Base-by-base conservation (phyloP, 2,797 vertebrate genomes). In the Oceanodroma leucorhoa region DNA sequence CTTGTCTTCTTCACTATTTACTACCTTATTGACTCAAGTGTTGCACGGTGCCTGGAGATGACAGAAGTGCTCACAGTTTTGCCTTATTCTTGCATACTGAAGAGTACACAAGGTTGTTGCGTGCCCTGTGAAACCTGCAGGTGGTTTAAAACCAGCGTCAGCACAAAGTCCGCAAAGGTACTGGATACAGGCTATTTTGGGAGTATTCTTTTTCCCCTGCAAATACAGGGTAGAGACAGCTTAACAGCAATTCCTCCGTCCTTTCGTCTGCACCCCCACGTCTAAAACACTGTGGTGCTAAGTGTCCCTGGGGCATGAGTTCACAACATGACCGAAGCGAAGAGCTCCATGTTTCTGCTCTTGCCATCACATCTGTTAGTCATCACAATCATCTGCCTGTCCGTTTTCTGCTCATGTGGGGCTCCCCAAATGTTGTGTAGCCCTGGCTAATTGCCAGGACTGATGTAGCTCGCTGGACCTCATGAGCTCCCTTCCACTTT, bases 41-140 rank as follows among this genome's bases (percentile, higher is more conserved):
- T 46, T 67, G 57, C 1, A 0, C 9, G 8, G 29, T 24, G 29
- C 22, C 61, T 75, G 57, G 23, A 75, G 29, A 8, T 73, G n/a
- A 45, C 41, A 34, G 54, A 45, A 65, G 20, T 21, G 18, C 9
- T 79, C 24, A 9, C 7, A 10, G 26, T 40, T 91, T 36, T 79
- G 62, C 0, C 0, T 22, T 89, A 62, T n/a, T 90, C 58, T 66
- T 84, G 45, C 38, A 23, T 27, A 8, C 20, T 24, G 34, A 66
- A 72, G 51, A 8, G 34, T 60, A 23, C 20, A 9, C 19, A 45
- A 61, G 1, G 26, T 54, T 46, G 15, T 41, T 82, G 51, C 30
- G 72, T 54, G 84, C 32, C 18, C 46, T 83, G 79, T 72, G 94
- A 96, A 96, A 96, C 85, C 65, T 91, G 78, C 95, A 96, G 93